These are phyloP conservation scores for Sciurus niger DNA, from an alignment of 2,113 vertebrate genomes.

Conservation along the genomic window DNA sequence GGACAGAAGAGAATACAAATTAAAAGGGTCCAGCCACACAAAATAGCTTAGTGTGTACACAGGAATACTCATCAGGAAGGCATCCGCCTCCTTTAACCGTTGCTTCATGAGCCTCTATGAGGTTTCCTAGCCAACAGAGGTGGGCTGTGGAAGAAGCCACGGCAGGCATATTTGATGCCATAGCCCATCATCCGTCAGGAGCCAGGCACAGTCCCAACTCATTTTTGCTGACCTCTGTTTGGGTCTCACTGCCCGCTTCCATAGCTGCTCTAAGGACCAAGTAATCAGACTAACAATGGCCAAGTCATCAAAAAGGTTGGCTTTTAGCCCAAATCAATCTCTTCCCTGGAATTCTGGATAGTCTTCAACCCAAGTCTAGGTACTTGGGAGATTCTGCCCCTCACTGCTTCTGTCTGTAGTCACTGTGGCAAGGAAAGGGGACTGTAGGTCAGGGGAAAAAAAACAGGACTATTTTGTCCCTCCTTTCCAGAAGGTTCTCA, in stretches of 20 bases:
- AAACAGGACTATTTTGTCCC: neutral
- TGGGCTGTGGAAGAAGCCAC: neutral
- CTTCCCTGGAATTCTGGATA: neutral
- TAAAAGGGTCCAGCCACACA: neutral
- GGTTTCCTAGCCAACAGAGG: neutral
- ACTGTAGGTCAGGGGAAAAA: neutral
- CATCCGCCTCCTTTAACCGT: neutral
- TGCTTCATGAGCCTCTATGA: neutral
- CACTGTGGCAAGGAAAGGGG: neutral
- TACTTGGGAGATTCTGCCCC: neutral
- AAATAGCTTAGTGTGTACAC: neutral
- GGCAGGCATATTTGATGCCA: neutral
- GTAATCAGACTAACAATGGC: neutral
- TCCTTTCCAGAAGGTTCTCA: conserved; percentile 13
- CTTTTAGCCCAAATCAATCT: neutral
- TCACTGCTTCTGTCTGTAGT: neutral
- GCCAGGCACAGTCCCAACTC: neutral
- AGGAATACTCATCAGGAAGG: neutral
- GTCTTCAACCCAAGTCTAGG: neutral
- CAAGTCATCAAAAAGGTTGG: neutral
- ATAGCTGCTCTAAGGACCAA: neutral
- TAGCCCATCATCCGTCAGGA: neutral
- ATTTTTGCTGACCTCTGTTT: neutral
- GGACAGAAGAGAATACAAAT: conserved; percentile 73
- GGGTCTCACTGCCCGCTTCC: neutral